Conservation (phyloP, 1,140 invertebrate species). For the Sminthurides bifidus region DNA sequence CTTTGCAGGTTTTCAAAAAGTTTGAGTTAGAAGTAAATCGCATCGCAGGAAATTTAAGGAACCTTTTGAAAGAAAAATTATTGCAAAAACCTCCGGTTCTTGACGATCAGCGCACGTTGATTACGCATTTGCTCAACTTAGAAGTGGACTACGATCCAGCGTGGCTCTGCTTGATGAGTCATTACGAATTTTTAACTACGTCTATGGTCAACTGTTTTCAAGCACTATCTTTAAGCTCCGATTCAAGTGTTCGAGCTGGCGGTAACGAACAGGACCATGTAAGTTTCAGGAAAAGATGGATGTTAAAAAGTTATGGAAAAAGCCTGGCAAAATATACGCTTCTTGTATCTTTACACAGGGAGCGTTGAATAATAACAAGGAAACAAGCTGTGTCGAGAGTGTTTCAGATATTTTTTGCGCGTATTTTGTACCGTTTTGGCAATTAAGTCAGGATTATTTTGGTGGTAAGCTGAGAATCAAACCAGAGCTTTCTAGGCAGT, state of each 20-base stretch:
- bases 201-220: constrained; percentile 31
- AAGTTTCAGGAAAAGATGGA: too few relatives aligned
- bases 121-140: constrained; percentile 57
- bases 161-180: constrained; percentile 76
- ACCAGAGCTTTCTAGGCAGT: constrained; percentile 54
- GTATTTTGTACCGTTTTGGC: constrained; percentile 73
- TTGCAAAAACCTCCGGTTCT: constrained; percentile 75
- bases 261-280: too few relatives aligned
- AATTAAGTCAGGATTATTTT: constrained; percentile 79
- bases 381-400: constrained; percentile 60
- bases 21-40: constrained; percentile 82
- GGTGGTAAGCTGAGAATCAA: constrained; percentile 63
- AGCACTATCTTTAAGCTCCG: too few relatives aligned
- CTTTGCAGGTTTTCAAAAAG: constrained; percentile 61
- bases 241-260: too few relatives aligned
- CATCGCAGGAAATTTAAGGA: constrained; percentile 66
- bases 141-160: constrained; percentile 73
- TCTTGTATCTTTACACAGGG: too few relatives aligned
- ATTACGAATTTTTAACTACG: constrained; percentile 48
- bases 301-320: too few relatives aligned
- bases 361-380: too few relatives aligned
- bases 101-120: constrained; percentile 87
- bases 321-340: too few relatives aligned
- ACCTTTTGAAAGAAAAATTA: constrained; percentile 67
- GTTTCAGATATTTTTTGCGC: constrained; percentile 54